phyloP scores from a whole-genome alignment of 2,888 invertebrate species.

The Odontocerum albicorne region DNA sequence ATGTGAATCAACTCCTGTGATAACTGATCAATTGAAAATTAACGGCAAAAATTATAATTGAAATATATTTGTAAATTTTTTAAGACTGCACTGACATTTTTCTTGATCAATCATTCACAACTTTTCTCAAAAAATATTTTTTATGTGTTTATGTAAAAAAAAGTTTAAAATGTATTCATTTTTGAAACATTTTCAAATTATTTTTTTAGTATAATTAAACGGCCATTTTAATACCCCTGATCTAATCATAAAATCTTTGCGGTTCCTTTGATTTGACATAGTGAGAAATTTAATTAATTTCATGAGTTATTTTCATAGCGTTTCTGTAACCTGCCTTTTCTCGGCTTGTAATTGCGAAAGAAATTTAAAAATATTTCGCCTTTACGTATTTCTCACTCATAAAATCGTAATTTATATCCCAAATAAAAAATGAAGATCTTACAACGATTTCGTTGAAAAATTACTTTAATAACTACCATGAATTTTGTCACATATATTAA shows the following conservation, averaged over 20 bases:
- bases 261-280: slow-evolving; percentile 17
- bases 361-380: slow-evolving; percentile 3
- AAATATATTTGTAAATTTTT: too few species aligned
- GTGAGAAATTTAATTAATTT: slow-evolving; percentile 6
- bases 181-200: background rate
- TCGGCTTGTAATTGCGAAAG: slow-evolving; percentile 12
- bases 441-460: background rate
- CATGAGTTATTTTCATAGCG: slow-evolving; percentile 2
- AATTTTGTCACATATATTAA: too few species aligned
- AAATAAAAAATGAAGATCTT: background rate
- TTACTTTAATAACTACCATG: background rate
- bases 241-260: background rate
- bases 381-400: background rate
- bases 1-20: too few species aligned
- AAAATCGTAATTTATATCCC: slow-evolving; percentile 1
- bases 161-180: too few species aligned
- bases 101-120: too few species aligned
- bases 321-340: background rate
- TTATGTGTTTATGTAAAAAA: too few species aligned
- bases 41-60: too few species aligned
- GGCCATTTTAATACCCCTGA: background rate
- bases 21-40: too few species aligned
- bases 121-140: too few species aligned
- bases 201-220: background rate
- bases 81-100: too few species aligned